Evolutionary conservation across 2,888 invertebrate genomes (phyloP).

Genomic region (Cerastis leucographa): DNA sequence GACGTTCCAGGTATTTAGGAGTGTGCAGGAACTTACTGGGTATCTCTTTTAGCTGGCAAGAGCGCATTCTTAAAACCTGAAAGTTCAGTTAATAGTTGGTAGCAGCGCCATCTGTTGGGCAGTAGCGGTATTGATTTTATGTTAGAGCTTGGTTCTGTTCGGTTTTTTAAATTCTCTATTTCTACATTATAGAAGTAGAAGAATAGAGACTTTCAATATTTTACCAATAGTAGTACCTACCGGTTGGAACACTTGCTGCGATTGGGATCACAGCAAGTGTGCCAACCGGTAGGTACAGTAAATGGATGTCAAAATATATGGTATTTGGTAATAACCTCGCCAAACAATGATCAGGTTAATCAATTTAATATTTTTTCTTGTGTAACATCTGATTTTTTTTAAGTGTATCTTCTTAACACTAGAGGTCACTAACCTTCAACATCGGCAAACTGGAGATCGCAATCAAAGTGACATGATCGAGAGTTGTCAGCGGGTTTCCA

Average conservation of each 20-base stretch:
- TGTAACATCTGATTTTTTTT: accelerated
- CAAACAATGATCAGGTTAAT: background rate
- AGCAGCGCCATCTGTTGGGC: slow-evolving; percentile 37
- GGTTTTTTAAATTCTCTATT: background rate
- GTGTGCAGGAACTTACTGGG: slow-evolving; percentile 93
- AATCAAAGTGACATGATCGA: slow-evolving; percentile 91
- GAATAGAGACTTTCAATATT: background rate
- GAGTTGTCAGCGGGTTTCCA: slow-evolving; percentile 93
- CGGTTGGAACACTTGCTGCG: too few relatives aligned
- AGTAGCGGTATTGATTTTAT: slow-evolving; percentile 11
- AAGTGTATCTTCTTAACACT: slow-evolving; percentile 15
- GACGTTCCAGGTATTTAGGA: slow-evolving; percentile 91
- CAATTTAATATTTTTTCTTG: background rate
- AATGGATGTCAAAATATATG: background rate
- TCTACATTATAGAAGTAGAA: background rate
- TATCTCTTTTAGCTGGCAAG: slow-evolving; percentile 91
- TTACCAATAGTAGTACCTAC: too few relatives aligned
- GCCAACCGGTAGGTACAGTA: too few relatives aligned
- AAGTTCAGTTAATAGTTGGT: background rate
- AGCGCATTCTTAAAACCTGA: slow-evolving; percentile 93
- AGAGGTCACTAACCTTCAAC: slow-evolving; percentile 90
- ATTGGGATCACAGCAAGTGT: too few relatives aligned
- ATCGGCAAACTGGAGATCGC: slow-evolving; percentile 92
- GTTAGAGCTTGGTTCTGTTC: background rate
- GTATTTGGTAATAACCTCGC: background rate